Percentiles rank a stretch among this genome's conserved stretches.
Conservation (phyloP, 2,113 vertebrate genomes). For the Halichoeres trimaculatus region DNA sequence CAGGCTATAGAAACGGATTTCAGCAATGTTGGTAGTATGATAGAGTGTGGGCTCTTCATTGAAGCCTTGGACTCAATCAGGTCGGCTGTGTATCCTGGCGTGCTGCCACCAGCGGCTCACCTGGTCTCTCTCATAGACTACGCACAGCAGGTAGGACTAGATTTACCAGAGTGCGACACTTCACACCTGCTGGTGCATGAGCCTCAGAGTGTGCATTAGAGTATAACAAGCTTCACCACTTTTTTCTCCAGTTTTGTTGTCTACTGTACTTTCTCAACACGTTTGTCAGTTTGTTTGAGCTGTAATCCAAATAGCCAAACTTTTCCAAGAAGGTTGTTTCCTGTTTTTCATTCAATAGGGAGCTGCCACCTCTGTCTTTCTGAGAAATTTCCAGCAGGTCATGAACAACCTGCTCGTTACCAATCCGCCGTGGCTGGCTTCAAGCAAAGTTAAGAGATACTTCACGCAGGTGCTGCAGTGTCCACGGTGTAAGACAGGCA, state of each 20-base stretch:
- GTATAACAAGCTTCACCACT: not conserved
- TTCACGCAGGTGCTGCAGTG: constrained; percentile 91
- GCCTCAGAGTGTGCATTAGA: constrained; percentile 6
- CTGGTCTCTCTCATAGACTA: constrained; percentile 87
- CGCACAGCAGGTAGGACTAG: constrained; percentile 84
- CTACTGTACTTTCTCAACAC: not conserved
- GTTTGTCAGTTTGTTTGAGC: not conserved
- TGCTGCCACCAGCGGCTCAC: constrained; percentile 84
- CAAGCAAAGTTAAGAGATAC: constrained; percentile 81
- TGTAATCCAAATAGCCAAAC: not conserved
- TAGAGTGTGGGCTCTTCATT: constrained; percentile 84
- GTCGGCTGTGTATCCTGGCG: constrained; percentile 79
- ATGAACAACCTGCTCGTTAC: constrained; percentile 84
- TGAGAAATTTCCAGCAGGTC: constrained; percentile 80
- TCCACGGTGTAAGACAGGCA: constrained; percentile 88
- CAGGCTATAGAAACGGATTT: constrained; percentile 74
- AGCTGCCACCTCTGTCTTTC: constrained; percentile 78
- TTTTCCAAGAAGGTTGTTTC: constrained; percentile 2
- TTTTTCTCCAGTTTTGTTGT: not conserved
- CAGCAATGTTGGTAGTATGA: constrained; percentile 74
- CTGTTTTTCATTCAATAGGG: constrained; percentile 82
- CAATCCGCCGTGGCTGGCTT: constrained; percentile 90
- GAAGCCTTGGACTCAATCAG: constrained; percentile 89
- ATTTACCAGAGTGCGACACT: constrained; percentile 28
- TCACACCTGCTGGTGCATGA: constrained; percentile 1